Conservation (phyloP, 2,797 vertebrate species). For the Tragelaphus oryx region DNA sequence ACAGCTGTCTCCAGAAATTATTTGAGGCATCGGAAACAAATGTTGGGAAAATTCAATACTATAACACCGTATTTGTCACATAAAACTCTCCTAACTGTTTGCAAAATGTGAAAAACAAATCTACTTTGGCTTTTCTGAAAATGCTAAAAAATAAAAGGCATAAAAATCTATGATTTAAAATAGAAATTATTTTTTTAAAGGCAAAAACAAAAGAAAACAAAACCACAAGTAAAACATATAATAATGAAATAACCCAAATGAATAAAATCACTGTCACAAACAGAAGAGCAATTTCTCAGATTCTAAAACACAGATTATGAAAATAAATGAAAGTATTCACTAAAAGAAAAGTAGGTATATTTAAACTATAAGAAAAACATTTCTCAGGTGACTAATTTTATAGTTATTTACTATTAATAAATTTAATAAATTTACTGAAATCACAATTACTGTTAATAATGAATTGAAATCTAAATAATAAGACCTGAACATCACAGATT, state of each 20-base stretch:
- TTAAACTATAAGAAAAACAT: not conserved
- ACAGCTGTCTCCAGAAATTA: constrained; percentile 39
- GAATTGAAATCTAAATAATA: not conserved
- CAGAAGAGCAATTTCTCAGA: not conserved
- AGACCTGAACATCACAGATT: not conserved
- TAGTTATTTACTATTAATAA: not conserved
- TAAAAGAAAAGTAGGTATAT: not conserved
- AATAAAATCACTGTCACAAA: not conserved
- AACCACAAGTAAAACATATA: not conserved
- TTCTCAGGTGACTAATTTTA: not conserved
- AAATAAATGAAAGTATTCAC: not conserved
- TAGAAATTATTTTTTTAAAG: not conserved
- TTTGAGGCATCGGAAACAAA: constrained; percentile 31
- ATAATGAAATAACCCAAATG: not conserved
- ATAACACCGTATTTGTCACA: not conserved
- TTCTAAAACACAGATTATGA: not conserved
- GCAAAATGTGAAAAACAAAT: constrained; percentile 24
- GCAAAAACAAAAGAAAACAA: not conserved
- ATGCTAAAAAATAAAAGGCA: not conserved
- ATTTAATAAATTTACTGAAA: constrained; percentile 3
- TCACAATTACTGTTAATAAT: not conserved
- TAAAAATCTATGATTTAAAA: not conserved
- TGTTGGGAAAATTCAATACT: constrained; percentile 27
- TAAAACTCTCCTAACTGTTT: constrained; percentile 21
- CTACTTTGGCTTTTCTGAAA: not conserved